phyloP scores from a whole-genome alignment of 2,888 invertebrate genomes.

The Andrena dorsata region DNA sequence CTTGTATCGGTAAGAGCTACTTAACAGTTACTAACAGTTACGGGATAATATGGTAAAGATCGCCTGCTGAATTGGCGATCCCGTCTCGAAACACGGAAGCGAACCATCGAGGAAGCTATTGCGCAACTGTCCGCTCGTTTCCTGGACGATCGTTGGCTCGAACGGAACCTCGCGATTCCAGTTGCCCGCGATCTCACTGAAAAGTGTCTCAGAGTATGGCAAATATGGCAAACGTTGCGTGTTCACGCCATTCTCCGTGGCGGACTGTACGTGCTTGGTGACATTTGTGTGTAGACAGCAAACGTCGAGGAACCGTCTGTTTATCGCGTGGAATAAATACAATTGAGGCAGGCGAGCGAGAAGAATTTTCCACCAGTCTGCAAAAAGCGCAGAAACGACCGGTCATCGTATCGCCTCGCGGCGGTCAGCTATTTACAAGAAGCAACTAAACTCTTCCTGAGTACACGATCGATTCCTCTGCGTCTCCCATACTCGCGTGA shows the following conservation, averaged over 20 bases:
- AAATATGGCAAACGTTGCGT: slow-evolving; percentile 59
- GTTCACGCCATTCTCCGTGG: slow-evolving; percentile 32
- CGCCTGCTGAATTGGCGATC: slow-evolving; percentile 21
- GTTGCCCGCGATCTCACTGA: slow-evolving; percentile 14
- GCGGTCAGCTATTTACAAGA: slow-evolving; percentile 56
- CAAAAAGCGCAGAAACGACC: slow-evolving; percentile 29
- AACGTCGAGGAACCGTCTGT: not conserved
- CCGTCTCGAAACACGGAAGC: slow-evolving; percentile 9
- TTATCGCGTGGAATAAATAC: slow-evolving; percentile 39
- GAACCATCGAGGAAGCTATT: not conserved
- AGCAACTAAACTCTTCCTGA: slow-evolving; percentile 22
- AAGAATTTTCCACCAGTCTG: slow-evolving; percentile 24
- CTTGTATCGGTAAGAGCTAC: slow-evolving; percentile 12
- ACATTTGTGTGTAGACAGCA: not conserved
- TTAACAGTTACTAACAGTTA: slow-evolving; percentile 29
- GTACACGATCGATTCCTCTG: not conserved
- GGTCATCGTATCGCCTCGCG: slow-evolving; percentile 28
- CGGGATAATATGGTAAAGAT: slow-evolving; percentile 34
- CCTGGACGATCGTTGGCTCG: not conserved
- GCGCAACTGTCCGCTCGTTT: slow-evolving; percentile 11
- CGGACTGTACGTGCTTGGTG: not conserved
- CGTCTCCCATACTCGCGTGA: not conserved
- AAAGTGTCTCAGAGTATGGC: slow-evolving; percentile 46
- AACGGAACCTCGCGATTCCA: slow-evolving; percentile 14
- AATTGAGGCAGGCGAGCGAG: slow-evolving; percentile 11